Base-by-base conservation (phyloP, 2,888 invertebrate genomes). In the Timema podura region DNA sequence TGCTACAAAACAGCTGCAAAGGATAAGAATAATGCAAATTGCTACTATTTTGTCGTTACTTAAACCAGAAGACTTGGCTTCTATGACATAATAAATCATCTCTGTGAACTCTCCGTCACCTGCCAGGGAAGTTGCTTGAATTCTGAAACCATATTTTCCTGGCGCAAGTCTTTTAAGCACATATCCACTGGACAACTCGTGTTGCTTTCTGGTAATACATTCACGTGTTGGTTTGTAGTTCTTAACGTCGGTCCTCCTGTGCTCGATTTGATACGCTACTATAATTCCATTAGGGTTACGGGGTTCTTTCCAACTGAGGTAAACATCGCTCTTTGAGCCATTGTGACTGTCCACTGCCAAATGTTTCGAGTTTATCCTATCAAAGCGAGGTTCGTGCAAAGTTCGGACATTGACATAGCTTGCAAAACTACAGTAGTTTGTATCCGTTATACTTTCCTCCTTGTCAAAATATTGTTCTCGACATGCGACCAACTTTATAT, bases 81-180 rank as follows among this genome's bases (percentile, higher is more conserved):
- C 67, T 13, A 70, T 59, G 9, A 48, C n/a, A 66, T 61, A 70
- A 16, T 49, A 16, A 45, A 48, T 49, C 57, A 47, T 13, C 6
- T 67, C 51, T 16, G 70, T 67, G 16, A 67, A 64, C 13, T n/a
- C 13, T 7, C 91, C 91, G 68, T 86, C 85, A 48, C 92, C 93
- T 67, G 91, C 91, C 73, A 94, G 84, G 10, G 95, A 92, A 68
- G 89, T 88, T 9, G 95, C 92, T 71, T 87, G 86, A 13, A 96
- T 86, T 74, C 85, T 85, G 67, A 95, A 83, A 74, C 91, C 91
- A 81, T 95, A 95, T 82, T 92, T 94, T 46, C 95, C 95, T 57
- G 93, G 84, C 30, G 3, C 30, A 48, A 92, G 80, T 75, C 85
- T 61, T 8, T 44, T 61, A 5, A 70, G 48, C 13, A 70, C 30